These are phyloP conservation scores for Drosophila multiciliata DNA, from an alignment of 2,888 invertebrate species.

Conservation along the genomic window DNA sequence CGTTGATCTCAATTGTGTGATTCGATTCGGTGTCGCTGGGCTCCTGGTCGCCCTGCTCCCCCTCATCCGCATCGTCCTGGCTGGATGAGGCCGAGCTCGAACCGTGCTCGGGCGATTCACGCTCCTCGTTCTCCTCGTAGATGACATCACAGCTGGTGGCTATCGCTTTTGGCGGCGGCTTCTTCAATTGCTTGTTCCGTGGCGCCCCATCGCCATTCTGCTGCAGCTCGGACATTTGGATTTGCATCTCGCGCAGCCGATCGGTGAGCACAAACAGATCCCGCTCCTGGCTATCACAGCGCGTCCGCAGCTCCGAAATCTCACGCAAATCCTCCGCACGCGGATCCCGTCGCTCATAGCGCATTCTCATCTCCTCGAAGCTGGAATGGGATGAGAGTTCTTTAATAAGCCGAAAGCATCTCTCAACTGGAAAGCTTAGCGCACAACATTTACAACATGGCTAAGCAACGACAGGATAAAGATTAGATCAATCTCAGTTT, in stretches of 20 bases:
- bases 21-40: constrained; percentile 69
- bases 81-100: constrained; percentile 40
- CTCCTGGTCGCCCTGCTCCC: constrained; percentile 56
- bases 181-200: constrained; percentile 71
- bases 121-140: constrained; percentile 84
- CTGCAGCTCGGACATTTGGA: constrained; percentile 84
- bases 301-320: constrained; percentile 86
- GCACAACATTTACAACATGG: constrained; percentile 60
- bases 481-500: not conserved
- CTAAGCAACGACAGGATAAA: constrained; percentile 47
- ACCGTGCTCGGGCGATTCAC: constrained; percentile 74
- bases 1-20: constrained; percentile 67
- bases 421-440: constrained; percentile 7
- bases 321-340: constrained; percentile 86
- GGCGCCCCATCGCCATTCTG: constrained; percentile 53
- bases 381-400: constrained; percentile 69
- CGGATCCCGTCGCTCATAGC: constrained; percentile 87
- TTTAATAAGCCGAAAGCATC: not conserved
- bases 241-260: constrained; percentile 87
- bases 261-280: constrained; percentile 87
- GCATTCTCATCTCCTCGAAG: constrained; percentile 87
- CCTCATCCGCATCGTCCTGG: constrained; percentile 39
- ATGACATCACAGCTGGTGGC: constrained; percentile 85
- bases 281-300: constrained; percentile 87
- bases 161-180: constrained; percentile 83